Conservation (phyloP, 2,888 invertebrate genomes). For the Coenonympha glycerion region DNA sequence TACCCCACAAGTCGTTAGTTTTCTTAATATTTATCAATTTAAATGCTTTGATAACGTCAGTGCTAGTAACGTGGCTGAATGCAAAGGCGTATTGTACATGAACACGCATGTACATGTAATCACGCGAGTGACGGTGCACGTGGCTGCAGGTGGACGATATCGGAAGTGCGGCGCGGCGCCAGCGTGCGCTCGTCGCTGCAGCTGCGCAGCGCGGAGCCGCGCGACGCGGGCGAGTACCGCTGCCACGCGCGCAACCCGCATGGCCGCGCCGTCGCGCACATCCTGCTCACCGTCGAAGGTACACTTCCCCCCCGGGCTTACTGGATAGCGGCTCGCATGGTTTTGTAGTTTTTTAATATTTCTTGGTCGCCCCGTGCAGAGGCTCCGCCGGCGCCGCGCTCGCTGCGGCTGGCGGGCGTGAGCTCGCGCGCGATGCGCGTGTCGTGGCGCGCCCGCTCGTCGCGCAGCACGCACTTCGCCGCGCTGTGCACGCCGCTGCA, state of each 20-base stretch:
- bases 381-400: constrained; percentile 83
- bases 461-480: constrained; percentile 32
- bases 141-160: constrained; percentile 77
- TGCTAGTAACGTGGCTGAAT: too few species aligned
- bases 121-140: constrained; percentile 80
- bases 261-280: constrained; percentile 79
- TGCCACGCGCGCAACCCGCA: constrained; percentile 82
- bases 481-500: constrained; percentile 45
- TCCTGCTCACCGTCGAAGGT: constrained; percentile 82
- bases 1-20: too few species aligned
- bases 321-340: background rate
- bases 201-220: constrained; percentile 79
- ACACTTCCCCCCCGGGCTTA: background rate
- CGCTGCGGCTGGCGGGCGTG: constrained; percentile 75
- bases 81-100: too few species aligned
- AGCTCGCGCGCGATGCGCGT: constrained; percentile 77
- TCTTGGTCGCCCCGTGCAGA: constrained; percentile 59
- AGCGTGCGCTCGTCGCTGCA: constrained; percentile 81
- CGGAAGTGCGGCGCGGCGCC: constrained; percentile 79
- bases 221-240: constrained; percentile 82
- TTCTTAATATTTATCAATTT: too few species aligned
- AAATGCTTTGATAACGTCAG: too few species aligned
- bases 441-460: constrained; percentile 58
- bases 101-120: too few species aligned
- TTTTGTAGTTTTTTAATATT: background rate